Base-by-base conservation (phyloP, 2,113 vertebrate genomes). In the Chloropsis hardwickii region DNA sequence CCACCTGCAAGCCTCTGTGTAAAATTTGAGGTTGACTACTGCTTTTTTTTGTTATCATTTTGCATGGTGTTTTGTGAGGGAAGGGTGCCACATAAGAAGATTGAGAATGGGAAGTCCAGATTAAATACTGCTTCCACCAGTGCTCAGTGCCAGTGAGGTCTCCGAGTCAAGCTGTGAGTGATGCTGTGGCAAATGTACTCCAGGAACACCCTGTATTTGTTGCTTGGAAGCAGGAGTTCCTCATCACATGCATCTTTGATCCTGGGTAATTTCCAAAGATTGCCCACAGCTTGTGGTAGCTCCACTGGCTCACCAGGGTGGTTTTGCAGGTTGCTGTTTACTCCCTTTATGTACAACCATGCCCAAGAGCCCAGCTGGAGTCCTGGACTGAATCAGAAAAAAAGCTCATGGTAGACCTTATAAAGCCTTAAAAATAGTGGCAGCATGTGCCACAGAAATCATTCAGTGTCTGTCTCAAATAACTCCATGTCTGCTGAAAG, bases 201-300 rank as follows among this genome's bases (percentile, higher is more conserved):
- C 19, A 84, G 44, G 51, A 92, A 54, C 29, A 70, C 29, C 14
- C 56, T 85, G 9, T 64, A 19, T 93, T 71, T 86, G 62, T 62
- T 95, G 25, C 73, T 90, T 90, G 61, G 73, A 82, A 90, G 70
- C 54, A 54, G 56, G 28, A 87, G 48, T 96, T 53, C 45, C 45
- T 94, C 50, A 47, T 93, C 28, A 40, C 11, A 1, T 47, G 25
- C 6, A 27, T 57, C 33, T 76, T 64, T 67, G 39, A 71, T 79
- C 61, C 25, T 74, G 70, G 44, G 20, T 85, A 3, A 74, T 91
- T 87, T 90, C 85, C 48, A 87, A 47, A 81, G 42, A 60, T 84
- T 78, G 60, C 51, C 54, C 27, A 31, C 42, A 61, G 70, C n/a
- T 64, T 85, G 39, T 71, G 42, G 60, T 78, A 56, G 51, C 35